A percentile compares a stretch with the other conserved stretches of the same genome.
These are phyloP conservation scores for Macaca mulatta DNA, from an alignment of 2,113 vertebrate species.

Conservation along the genomic window DNA sequence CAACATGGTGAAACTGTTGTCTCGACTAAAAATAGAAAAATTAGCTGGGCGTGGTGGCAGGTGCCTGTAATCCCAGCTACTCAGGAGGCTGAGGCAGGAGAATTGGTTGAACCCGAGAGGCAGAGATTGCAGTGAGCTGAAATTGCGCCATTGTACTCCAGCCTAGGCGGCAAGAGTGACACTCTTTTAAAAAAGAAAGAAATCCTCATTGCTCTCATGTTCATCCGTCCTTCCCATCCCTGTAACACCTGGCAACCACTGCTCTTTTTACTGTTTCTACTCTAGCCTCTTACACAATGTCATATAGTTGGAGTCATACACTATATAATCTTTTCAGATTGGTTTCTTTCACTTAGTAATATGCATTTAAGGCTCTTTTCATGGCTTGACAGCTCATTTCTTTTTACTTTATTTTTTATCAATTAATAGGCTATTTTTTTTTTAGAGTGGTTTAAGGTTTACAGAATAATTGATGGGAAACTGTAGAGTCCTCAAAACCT, in stretches of 20 bases:
- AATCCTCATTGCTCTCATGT: background rate
- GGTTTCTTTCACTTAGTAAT: background rate
- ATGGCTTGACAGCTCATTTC: background rate
- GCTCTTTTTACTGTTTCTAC: background rate
- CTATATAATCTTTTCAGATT: background rate
- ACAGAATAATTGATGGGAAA: background rate
- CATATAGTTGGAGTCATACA: background rate
- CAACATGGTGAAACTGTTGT: too few species aligned
- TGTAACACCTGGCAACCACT: background rate
- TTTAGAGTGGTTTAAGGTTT: background rate
- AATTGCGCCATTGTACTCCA: too few species aligned
- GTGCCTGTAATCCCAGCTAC: too few species aligned
- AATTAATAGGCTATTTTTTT: background rate
- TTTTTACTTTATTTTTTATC: background rate
- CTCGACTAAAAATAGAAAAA: too few species aligned
- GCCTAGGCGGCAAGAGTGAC: too few species aligned
- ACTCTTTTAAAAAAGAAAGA: too few species aligned
- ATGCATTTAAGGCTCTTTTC: background rate
- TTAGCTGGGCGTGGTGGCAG: too few species aligned
- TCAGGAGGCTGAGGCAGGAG: too few species aligned
- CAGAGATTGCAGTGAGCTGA: too few species aligned
- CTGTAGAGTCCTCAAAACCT: background rate
- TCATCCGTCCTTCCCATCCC: too few species aligned
- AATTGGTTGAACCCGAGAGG: too few species aligned
- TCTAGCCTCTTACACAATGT: background rate